Conservation (phyloP, 1,140 invertebrate genomes). For the Drosophila pectinifera region DNA sequence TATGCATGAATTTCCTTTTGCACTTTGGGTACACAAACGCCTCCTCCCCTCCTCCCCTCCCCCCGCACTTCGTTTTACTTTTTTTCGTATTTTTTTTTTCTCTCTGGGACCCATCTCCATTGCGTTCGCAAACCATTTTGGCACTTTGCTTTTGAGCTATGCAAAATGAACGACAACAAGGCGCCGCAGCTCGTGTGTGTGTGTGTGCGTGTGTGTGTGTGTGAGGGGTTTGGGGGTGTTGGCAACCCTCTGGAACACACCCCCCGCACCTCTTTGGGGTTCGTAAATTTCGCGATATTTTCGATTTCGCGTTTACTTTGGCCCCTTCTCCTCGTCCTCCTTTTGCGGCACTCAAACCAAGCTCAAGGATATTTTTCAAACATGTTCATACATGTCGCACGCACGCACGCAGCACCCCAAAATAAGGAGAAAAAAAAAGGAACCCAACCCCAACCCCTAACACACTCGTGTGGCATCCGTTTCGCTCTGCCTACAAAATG, state of each 20-base stretch:
- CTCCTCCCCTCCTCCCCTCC: constrained; percentile 13
- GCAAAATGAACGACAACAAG: constrained; percentile 61
- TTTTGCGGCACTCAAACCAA: constrained; percentile 31
- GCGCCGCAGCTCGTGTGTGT: constrained; percentile 21
- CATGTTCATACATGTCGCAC: constrained; percentile 77
- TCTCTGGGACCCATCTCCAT: constrained; percentile 12
- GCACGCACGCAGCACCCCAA: constrained; percentile 47
- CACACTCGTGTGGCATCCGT: constrained; percentile 23
- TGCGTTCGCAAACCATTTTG: constrained; percentile 57
- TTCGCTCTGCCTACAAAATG: constrained; percentile 73
- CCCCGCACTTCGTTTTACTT: not conserved
- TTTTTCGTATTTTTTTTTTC: not conserved
- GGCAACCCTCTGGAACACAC: not conserved
- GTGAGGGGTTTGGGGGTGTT: not conserved
- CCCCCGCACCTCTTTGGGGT: not conserved
- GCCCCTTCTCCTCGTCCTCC: not conserved
- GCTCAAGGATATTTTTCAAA: constrained; percentile 78
- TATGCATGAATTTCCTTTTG: constrained; percentile 82
- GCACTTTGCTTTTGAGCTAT: constrained; percentile 71
- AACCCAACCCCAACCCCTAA: not conserved
- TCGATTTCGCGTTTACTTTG: constrained; percentile 70
- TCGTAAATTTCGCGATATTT: constrained; percentile 66
- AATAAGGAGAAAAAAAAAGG: not conserved
- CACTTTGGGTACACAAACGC: constrained; percentile 60
- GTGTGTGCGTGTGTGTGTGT: constrained; percentile 11